phyloP scores from a whole-genome alignment of 1,140 invertebrate genomes.

The Drosophila repleta region DNA sequence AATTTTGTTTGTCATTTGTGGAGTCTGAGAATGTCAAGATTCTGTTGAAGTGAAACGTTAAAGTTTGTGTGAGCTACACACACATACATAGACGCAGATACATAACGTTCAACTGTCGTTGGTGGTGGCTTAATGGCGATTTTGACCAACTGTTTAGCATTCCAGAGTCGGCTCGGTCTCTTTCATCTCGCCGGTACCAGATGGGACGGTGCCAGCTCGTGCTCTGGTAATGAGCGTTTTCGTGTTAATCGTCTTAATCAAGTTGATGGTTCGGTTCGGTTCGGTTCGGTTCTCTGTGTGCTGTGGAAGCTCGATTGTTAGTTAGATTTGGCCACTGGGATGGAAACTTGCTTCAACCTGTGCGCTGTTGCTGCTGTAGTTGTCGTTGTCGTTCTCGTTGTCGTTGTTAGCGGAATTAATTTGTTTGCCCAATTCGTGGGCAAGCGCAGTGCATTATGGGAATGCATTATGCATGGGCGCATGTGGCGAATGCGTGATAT shows the following conservation, averaged over 20 bases:
- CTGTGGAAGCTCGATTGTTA: neutral
- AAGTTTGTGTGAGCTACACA: neutral
- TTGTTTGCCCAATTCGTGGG: neutral
- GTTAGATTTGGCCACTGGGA: neutral
- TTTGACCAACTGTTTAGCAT: constrained; percentile 20
- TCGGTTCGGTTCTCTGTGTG: no score
- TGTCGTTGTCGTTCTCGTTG: no score
- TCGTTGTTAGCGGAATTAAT: neutral
- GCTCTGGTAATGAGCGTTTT: constrained; percentile 43
- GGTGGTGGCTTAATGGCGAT: neutral
- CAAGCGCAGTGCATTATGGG: neutral
- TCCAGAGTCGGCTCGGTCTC: neutral
- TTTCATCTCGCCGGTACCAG: constrained; percentile 16
- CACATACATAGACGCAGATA: neutral
- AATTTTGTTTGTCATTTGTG: neutral
- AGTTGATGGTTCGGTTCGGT: constrained; percentile 31
- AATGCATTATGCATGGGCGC: constrained; percentile 10
- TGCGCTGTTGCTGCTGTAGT: no score
- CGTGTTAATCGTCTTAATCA: constrained; percentile 49
- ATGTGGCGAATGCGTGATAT: constrained; percentile 43
- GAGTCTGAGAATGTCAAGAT: neutral
- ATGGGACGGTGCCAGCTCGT: constrained; percentile 28
- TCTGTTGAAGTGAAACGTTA: constrained; percentile 7
- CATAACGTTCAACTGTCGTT: neutral
- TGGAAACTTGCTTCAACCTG: constrained; percentile 6